Conservation (phyloP, 1,140 invertebrate species). For the Drosophila ananassae region DNA sequence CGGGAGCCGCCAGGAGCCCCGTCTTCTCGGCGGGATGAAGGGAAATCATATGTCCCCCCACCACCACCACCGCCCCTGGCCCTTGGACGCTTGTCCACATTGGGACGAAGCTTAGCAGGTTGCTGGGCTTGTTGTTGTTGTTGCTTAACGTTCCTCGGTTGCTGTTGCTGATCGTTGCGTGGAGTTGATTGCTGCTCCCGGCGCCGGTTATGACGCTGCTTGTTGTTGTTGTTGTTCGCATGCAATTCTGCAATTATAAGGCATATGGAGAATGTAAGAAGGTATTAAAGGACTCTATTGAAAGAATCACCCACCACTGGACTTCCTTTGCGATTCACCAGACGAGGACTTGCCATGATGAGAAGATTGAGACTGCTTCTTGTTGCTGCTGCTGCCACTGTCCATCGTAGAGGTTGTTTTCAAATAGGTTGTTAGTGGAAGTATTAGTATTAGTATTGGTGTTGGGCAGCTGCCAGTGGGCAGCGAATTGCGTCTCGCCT, state of each 20-base stretch:
- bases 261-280: background rate
- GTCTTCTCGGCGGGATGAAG: slow-evolving; percentile 46
- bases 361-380: slow-evolving; percentile 68
- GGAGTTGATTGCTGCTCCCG: slow-evolving; percentile 68
- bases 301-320: slow-evolving; percentile 57
- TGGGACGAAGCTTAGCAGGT: slow-evolving; percentile 63
- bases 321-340: slow-evolving; percentile 72
- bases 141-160: slow-evolving; percentile 26
- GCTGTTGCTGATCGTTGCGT: slow-evolving; percentile 66
- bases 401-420: slow-evolving; percentile 60
- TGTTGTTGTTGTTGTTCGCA: slow-evolving; percentile 69
- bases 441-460: slow-evolving; percentile 8
- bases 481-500: slow-evolving; percentile 75
- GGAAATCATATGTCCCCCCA: slow-evolving; percentile 28
- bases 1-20: slow-evolving; percentile 65
- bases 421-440: slow-evolving; percentile 33
- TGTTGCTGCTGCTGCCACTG: slow-evolving; percentile 56
- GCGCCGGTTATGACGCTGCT: slow-evolving; percentile 66
- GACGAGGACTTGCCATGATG: slow-evolving; percentile 64
- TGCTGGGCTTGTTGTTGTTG: slow-evolving; percentile 59
- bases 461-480: slow-evolving; percentile 52
- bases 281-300: too few relatives aligned
- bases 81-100: slow-evolving; percentile 81
- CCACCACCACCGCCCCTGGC: slow-evolving; percentile 43
- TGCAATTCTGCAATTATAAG: slow-evolving; percentile 60